Evolutionary conservation across 2,113 vertebrate species (phyloP).

Genomic region (Romanogobio albipinnatus): DNA sequence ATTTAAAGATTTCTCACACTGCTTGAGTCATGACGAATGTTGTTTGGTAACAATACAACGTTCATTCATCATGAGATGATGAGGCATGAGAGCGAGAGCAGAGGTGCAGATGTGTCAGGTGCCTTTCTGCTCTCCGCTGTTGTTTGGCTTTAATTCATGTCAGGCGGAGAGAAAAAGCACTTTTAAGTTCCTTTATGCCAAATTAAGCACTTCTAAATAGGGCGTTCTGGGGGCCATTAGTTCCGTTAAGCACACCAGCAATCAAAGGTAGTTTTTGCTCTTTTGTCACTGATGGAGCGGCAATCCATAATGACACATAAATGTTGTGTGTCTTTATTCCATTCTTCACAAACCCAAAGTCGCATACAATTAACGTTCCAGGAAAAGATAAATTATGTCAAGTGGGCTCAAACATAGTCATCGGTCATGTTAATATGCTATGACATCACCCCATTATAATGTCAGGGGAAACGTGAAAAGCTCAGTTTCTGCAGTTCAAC

Average conservation of each 20-base stretch:
- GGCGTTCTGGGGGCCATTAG: slow-evolving; percentile 57
- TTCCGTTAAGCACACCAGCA: slow-evolving; percentile 47
- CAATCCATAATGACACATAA: slow-evolving; percentile 42
- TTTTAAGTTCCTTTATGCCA: slow-evolving; percentile 51
- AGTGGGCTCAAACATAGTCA: slow-evolving; percentile 5
- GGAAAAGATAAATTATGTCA: slow-evolving; percentile 24
- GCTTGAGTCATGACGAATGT: slow-evolving; percentile 63
- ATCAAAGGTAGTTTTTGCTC: slow-evolving; percentile 42
- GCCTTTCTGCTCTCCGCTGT: slow-evolving; percentile 62
- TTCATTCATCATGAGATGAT: slow-evolving; percentile 66
- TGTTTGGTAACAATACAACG: slow-evolving; percentile 62
- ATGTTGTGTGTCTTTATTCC: slow-evolving; percentile 33
- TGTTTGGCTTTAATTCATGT: slow-evolving; percentile 68
- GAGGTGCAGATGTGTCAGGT: slow-evolving; percentile 52
- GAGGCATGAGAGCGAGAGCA: slow-evolving; percentile 65
- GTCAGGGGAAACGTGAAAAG: not conserved
- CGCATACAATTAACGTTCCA: slow-evolving; percentile 1
- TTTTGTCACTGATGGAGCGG: slow-evolving; percentile 52
- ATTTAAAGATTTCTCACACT: slow-evolving; percentile 59
- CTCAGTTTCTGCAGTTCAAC: not conserved
- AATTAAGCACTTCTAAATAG: slow-evolving; percentile 60
- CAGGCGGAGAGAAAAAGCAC: slow-evolving; percentile 53
- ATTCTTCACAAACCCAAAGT: slow-evolving; percentile 20
- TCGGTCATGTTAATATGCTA: slow-evolving; percentile 25
- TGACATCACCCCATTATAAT: slow-evolving; percentile 29